Conservation (phyloP, 2,888 invertebrate genomes). For the Neocrepidodera transversa region DNA sequence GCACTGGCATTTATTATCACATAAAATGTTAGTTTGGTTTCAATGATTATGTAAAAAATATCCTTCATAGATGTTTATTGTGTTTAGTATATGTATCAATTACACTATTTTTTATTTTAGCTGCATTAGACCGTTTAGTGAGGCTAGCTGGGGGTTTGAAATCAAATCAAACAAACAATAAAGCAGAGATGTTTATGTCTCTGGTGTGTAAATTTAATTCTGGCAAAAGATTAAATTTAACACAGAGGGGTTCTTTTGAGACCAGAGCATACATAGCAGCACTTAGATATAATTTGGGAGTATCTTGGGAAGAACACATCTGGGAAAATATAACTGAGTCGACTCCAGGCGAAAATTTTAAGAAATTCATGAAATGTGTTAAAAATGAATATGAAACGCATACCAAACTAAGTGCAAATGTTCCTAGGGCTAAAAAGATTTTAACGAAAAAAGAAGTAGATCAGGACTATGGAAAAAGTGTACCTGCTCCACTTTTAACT, state of each 20-base stretch:
- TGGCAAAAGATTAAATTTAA: constrained; percentile 10
- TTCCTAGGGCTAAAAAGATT: not conserved
- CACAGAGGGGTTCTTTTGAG: constrained; percentile 11
- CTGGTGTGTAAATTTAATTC: constrained; percentile 7
- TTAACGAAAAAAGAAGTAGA: not conserved
- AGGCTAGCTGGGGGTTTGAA: not conserved
- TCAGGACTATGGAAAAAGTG: not conserved
- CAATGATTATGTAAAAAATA: not conserved
- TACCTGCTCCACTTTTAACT: not conserved
- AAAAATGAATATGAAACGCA: not conserved
- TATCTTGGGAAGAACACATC: not conserved
- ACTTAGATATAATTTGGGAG: not conserved
- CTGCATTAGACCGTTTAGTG: not conserved
- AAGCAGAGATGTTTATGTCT: constrained; percentile 13
- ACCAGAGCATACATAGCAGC: not conserved
- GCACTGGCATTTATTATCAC: not conserved
- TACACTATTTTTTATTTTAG: not conserved
- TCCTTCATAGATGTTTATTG: not conserved
- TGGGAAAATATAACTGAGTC: not conserved
- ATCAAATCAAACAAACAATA: not conserved
- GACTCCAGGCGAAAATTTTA: not conserved
- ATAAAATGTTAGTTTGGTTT: not conserved
- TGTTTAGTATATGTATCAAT: not conserved
- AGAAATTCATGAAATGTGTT: not conserved
- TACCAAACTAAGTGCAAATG: not conserved